Evolutionary conservation across 2,797 vertebrate genomes (phyloP).

Genomic region (Benthosema pterotum): DNA sequence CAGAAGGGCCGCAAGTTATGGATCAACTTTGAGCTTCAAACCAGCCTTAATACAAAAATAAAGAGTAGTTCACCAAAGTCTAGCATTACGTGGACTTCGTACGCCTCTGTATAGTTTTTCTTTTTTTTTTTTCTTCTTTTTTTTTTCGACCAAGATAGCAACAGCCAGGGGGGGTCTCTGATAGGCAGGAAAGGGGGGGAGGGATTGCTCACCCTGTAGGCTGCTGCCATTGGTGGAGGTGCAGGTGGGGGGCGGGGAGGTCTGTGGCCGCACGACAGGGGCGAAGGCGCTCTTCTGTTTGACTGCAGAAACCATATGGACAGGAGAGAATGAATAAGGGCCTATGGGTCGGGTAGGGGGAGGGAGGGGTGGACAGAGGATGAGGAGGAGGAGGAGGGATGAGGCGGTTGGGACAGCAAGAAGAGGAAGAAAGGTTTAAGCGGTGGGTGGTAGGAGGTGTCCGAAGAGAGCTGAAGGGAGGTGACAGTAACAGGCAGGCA

Average conservation of each 20-base stretch:
- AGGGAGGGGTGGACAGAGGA: constrained; percentile 64
- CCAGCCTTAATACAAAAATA: background rate
- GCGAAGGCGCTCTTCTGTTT: constrained; percentile 90
- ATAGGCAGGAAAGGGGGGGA: constrained; percentile 66
- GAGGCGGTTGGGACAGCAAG: background rate
- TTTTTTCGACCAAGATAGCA: constrained; percentile 32
- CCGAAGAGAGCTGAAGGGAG: constrained; percentile 77
- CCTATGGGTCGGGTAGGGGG: constrained; percentile 69
- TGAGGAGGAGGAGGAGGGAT: constrained; percentile 33
- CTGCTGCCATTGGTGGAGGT: constrained; percentile 90
- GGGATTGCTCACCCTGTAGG: constrained; percentile 90
- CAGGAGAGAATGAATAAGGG: constrained; percentile 92
- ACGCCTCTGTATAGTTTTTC: constrained; percentile 14
- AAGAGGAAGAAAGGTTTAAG: constrained; percentile 67
- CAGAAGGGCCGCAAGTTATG: constrained; percentile 71
- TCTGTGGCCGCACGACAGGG: constrained; percentile 91
- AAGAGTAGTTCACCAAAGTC: background rate
- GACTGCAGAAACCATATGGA: constrained; percentile 94
- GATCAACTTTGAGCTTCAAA: constrained; percentile 81
- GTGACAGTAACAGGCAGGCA: constrained; percentile 73
- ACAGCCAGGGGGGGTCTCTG: constrained; percentile 41
- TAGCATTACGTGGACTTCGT: constrained; percentile 19
- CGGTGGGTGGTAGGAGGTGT: constrained; percentile 41
- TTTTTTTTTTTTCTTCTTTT: too few relatives aligned
- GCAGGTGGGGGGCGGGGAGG: constrained; percentile 91